These are phyloP conservation scores for Drosophila robusta DNA, from an alignment of 2,888 invertebrate species.

Conservation along the genomic window DNA sequence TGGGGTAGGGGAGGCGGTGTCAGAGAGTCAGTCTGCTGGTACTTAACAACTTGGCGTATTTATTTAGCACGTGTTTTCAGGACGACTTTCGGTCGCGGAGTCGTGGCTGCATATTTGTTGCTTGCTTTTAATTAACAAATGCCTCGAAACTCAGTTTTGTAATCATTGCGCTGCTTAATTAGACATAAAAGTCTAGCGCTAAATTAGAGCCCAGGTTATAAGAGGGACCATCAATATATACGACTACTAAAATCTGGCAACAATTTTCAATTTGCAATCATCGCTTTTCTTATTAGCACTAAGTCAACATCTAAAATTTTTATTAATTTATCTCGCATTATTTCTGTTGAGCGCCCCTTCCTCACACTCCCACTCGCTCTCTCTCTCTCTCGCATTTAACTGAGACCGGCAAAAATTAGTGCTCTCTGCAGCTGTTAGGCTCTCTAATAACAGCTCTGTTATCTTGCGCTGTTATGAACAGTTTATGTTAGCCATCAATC, in stretches of 20 bases:
- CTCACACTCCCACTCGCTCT: not conserved
- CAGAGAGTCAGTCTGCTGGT: slow-evolving; percentile 45
- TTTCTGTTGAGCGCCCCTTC: not conserved
- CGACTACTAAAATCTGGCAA: slow-evolving; percentile 11
- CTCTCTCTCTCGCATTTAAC: not conserved
- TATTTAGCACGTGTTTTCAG: slow-evolving; percentile 70
- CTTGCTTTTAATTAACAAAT: slow-evolving; percentile 79
- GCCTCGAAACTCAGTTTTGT: slow-evolving; percentile 60
- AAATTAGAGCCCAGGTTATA: slow-evolving; percentile 44
- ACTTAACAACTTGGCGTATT: slow-evolving; percentile 69
- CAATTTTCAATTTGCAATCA: slow-evolving; percentile 54
- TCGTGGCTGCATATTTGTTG: slow-evolving; percentile 50
- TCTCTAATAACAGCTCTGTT: not conserved
- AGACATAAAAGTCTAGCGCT: slow-evolving; percentile 52
- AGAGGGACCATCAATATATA: not conserved
- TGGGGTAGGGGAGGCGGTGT: not conserved
- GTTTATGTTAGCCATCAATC: slow-evolving; percentile 21
- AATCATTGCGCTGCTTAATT: slow-evolving; percentile 63
- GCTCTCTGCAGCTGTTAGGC: slow-evolving; percentile 15
- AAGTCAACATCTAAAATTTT: slow-evolving; percentile 14
- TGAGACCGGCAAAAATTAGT: slow-evolving; percentile 34
- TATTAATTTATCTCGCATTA: slow-evolving; percentile 12
- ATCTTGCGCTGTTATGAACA: not conserved
- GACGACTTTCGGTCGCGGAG: not conserved
- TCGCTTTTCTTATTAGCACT: slow-evolving; percentile 28